Percentiles rank a stretch among this genome's conserved stretches.
Evolutionary conservation across 2,113 vertebrate species (phyloP).

Genomic region (Paralichthys olivaceus): DNA sequence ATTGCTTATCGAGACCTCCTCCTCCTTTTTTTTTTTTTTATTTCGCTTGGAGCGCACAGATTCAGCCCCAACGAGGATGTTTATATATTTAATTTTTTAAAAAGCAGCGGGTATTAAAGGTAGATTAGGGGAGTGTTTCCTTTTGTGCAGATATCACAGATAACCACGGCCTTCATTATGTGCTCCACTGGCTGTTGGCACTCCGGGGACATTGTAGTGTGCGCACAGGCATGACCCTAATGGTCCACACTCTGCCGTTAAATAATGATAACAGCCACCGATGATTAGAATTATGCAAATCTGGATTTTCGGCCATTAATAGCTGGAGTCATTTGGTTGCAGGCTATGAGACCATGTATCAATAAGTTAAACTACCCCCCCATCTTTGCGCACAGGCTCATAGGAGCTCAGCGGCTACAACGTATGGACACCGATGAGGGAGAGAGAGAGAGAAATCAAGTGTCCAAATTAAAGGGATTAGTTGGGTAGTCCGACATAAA

Average conservation of each 20-base stretch:
- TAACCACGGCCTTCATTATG: conserved; percentile 78
- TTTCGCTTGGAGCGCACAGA: conserved; percentile 60
- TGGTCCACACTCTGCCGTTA: conserved; percentile 72
- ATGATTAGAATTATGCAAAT: conserved; percentile 79
- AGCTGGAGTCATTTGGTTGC: conserved; percentile 39
- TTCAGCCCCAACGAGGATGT: conserved; percentile 48
- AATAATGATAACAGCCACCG: conserved; percentile 76
- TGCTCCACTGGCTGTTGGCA: conserved; percentile 75
- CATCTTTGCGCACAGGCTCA: conserved; percentile 30
- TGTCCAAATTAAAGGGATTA: conserved; percentile 79
- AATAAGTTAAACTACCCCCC: conserved; percentile 31
- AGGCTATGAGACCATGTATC: conserved; percentile 35
- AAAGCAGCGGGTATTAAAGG: conserved; percentile 70
- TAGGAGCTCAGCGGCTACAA: conserved; percentile 9
- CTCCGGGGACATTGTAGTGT: conserved; percentile 75
- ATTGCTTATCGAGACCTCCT: conserved; percentile 87
- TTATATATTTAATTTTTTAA: conserved; percentile 42
- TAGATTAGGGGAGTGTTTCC: conserved; percentile 78
- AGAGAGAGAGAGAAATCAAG: conserved; percentile 53
- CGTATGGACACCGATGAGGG: conserved; percentile 36
- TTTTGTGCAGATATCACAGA: conserved; percentile 77
- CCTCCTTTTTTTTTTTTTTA: conserved; percentile 41
- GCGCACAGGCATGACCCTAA: conserved; percentile 77
- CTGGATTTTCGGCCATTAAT: conserved; percentile 68
- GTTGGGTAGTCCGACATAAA: conserved; percentile 77